Evolutionary conservation across 1,140 invertebrate genomes (phyloP).

Genomic region (Trichonephila inaurata): DNA sequence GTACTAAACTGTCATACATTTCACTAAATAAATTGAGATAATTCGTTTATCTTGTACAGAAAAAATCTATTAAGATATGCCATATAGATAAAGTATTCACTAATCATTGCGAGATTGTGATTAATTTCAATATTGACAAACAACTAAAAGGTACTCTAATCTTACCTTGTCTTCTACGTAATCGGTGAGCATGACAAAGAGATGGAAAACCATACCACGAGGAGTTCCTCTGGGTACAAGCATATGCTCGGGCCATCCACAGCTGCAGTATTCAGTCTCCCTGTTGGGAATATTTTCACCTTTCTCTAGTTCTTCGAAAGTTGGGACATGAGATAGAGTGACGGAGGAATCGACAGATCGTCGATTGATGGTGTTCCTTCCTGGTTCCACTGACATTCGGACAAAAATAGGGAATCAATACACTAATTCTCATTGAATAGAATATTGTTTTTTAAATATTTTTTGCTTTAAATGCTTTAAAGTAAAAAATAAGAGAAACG

Average conservation of each 20-base stretch:
- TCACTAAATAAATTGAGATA: too few relatives aligned
- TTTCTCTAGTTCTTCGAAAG: conserved; percentile 82
- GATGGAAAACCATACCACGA: conserved; percentile 86
- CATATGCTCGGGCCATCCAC: conserved; percentile 93
- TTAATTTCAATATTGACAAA: not conserved
- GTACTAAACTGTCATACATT: too few relatives aligned
- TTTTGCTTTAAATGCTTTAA: too few relatives aligned
- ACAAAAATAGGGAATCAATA: too few relatives aligned
- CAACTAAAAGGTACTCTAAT: not conserved
- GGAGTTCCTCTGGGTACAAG: conserved; percentile 88
- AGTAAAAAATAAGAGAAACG: too few relatives aligned
- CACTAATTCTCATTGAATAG: too few relatives aligned
- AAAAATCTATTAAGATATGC: not conserved
- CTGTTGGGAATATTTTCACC: conserved; percentile 76
- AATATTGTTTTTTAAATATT: too few relatives aligned
- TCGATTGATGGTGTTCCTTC: conserved; percentile 85
- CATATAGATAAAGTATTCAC: too few relatives aligned
- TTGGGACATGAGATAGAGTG: conserved; percentile 86
- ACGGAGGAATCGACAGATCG: conserved; percentile 86
- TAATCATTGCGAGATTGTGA: not conserved
- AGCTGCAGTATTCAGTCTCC: conserved; percentile 85
- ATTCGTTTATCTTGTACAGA: too few relatives aligned
- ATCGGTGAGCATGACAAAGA: conserved; percentile 92
- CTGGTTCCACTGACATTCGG: conserved; percentile 83
- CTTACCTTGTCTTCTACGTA: conserved; percentile 78